Conservation (phyloP, 1,140 invertebrate genomes). For the Sycophaga agraensis region DNA sequence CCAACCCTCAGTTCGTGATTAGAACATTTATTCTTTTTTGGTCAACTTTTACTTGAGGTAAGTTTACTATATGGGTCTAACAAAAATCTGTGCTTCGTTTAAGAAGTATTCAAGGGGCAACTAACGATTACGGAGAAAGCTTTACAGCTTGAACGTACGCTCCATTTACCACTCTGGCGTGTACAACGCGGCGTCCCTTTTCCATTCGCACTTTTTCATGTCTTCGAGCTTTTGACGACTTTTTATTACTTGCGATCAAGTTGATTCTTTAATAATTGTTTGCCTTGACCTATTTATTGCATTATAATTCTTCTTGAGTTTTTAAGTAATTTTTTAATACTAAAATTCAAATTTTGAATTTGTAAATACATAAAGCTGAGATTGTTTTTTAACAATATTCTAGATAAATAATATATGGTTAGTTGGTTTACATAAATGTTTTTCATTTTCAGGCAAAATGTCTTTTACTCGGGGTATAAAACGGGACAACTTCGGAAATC, state of each 20-base stretch:
- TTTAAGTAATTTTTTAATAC: not conserved
- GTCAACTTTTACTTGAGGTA: not conserved
- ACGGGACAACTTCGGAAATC: conserved; percentile 44
- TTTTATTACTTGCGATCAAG: not conserved
- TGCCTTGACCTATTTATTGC: not conserved
- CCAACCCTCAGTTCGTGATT: not conserved
- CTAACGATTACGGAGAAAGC: not conserved
- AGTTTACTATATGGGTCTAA: not conserved
- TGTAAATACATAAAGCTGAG: not conserved
- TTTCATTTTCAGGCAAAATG: conserved; percentile 38
- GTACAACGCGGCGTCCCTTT: conserved; percentile 1
- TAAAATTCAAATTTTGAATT: not conserved
- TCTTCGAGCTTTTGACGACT: not conserved
- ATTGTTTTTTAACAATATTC: not conserved
- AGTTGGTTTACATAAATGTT: not conserved
- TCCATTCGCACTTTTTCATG: not conserved
- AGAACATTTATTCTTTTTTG: not conserved
- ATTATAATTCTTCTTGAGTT: not conserved
- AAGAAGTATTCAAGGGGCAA: not conserved
- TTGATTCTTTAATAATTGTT: not conserved
- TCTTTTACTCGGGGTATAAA: conserved; percentile 53
- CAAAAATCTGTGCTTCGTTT: not conserved
- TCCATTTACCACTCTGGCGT: no score
- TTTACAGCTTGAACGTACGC: not conserved
- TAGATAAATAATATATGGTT: not conserved